phyloP scores from a whole-genome alignment of 2,797 vertebrate genomes.

The Dendrocincla tyrannina region DNA sequence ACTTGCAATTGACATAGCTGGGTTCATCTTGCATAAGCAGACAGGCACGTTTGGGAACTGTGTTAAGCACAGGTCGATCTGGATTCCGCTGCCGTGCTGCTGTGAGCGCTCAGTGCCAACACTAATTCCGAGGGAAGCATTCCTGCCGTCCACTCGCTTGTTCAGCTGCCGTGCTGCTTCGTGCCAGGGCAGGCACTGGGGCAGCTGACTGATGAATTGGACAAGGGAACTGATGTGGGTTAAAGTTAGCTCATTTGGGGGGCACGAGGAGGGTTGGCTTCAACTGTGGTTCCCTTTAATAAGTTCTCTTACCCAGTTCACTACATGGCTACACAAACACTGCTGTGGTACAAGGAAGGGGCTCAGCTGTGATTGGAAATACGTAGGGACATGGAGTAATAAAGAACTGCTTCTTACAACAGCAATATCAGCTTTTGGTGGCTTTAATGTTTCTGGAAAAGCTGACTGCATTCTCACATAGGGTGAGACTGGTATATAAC shows the following conservation, averaged over 20 bases:
- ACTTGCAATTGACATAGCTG: neutral
- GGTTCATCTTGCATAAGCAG: neutral
- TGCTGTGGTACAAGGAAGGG: neutral
- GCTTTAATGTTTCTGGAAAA: neutral
- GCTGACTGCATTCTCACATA: neutral
- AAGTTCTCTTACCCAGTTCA: neutral
- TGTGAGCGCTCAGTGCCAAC: neutral
- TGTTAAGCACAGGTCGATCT: neutral
- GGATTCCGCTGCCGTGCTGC: neutral
- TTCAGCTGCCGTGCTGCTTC: neutral
- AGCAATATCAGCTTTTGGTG: neutral
- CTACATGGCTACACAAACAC: neutral
- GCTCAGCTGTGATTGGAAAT: neutral
- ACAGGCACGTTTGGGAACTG: neutral
- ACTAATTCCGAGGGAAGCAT: neutral
- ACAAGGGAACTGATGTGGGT: neutral
- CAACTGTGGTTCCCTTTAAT: neutral
- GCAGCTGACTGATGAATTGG: neutral
- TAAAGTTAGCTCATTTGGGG: neutral
- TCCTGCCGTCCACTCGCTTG: neutral
- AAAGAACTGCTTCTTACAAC: neutral
- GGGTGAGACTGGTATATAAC: neutral
- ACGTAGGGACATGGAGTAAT: accelerated
- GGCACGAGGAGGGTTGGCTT: neutral
- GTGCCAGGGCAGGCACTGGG: neutral